A percentile compares a stretch with the other conserved stretches of the same genome.
These are phyloP conservation scores for Scrobipalpa atriplicella DNA, from an alignment of 2,888 invertebrate species.

Conservation along the genomic window DNA sequence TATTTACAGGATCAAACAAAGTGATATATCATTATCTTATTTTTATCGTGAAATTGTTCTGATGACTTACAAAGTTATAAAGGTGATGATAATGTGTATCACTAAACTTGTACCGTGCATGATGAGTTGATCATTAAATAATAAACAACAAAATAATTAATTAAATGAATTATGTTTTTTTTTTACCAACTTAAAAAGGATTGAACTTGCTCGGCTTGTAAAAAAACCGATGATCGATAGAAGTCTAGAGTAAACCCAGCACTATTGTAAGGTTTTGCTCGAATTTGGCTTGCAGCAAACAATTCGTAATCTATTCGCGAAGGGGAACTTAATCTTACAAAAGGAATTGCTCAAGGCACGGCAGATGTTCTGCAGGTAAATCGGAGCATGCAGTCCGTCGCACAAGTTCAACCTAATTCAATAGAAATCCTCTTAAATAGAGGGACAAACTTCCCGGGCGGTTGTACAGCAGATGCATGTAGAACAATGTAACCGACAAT, in stretches of 20 bases:
- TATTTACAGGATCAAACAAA: no score
- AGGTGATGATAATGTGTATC: no score
- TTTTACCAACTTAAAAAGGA: no score
- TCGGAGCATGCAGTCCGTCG: constrained; percentile 50
- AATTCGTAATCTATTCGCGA: constrained; percentile 70
- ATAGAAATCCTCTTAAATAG: background rate
- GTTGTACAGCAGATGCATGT: constrained; percentile 60
- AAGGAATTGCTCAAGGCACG: constrained; percentile 39
- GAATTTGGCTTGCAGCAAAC: constrained; percentile 50
- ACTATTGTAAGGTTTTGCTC: constrained; percentile 63
- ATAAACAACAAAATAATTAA: no score
- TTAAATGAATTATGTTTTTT: no score
- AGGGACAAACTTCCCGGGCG: constrained; percentile 16
- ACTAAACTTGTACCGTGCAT: no score
- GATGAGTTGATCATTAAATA: no score
- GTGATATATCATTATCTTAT: no score
- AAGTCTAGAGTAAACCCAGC: constrained; percentile 14
- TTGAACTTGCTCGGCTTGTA: no score
- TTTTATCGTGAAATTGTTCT: no score
- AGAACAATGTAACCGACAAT: constrained; percentile 55
- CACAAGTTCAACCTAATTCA: constrained; percentile 13
- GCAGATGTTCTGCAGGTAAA: constrained; percentile 77
- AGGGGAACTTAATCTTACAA: constrained; percentile 54
- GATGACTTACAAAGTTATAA: no score
- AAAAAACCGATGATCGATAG: background rate